Evolutionary conservation across 2,888 invertebrate species (phyloP).

Genomic region (Adela reaumurella): DNA sequence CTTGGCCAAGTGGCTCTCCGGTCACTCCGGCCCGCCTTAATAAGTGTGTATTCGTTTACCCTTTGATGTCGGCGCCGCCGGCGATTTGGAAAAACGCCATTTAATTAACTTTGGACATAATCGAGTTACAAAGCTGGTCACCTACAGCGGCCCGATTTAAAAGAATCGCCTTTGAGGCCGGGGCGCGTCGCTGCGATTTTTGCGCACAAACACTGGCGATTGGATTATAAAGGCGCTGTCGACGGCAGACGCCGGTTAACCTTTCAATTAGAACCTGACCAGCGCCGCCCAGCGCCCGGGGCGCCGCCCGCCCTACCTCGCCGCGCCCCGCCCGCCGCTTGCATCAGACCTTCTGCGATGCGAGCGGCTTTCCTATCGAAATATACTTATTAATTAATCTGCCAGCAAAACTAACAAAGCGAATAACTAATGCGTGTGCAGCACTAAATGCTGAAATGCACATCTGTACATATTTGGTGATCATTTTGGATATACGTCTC

Average conservation of each 20-base stretch:
- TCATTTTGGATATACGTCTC: too few species aligned
- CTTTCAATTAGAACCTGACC: slow-evolving; percentile 55
- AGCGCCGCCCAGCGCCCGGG: slow-evolving; percentile 25
- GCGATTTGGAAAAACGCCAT: slow-evolving; percentile 54
- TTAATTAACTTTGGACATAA: slow-evolving; percentile 52
- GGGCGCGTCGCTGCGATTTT: slow-evolving; percentile 34
- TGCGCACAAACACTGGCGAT: slow-evolving; percentile 37
- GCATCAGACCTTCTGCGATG: too few species aligned
- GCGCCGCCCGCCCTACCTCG: neutral
- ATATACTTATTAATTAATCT: too few species aligned
- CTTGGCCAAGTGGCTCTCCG: slow-evolving; percentile 28
- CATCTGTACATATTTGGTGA: too few species aligned
- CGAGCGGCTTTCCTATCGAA: too few species aligned
- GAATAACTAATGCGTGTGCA: too few species aligned
- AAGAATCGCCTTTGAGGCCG: slow-evolving; percentile 29
- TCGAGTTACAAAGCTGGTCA: slow-evolving; percentile 55
- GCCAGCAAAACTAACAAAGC: neutral
- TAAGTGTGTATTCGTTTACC: slow-evolving; percentile 12
- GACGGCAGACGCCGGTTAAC: slow-evolving; percentile 36
- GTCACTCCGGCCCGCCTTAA: neutral
- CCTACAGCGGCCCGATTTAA: slow-evolving; percentile 8
- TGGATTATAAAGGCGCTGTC: slow-evolving; percentile 44
- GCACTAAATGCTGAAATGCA: too few species aligned
- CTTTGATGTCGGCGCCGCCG: slow-evolving; percentile 41
- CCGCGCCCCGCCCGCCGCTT: neutral